Evolutionary conservation across 2,797 vertebrate species (phyloP), one percentile per base, ranked within the genome.

Genomic region (Lepilemur septentrionalis): DNA sequence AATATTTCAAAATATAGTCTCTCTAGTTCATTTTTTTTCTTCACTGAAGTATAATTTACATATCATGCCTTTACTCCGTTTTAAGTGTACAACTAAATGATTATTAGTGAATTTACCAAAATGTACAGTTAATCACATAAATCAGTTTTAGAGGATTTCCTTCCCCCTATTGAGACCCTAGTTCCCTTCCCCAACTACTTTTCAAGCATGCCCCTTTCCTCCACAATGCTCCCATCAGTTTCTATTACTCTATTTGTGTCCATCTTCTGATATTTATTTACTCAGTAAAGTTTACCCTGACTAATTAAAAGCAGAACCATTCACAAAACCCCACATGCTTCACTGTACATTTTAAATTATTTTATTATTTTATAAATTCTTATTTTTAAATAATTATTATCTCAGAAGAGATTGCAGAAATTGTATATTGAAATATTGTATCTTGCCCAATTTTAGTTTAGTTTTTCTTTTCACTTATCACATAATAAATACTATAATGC

Each of bases 1-100:
- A 82, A 73, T 69, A 38, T 67, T 95, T 76, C 0, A 83, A 35
- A 97, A 73, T 89, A 32, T 81, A 7, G 1, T 81, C 38, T 87
- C 8, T 89, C 23, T 75, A 75, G 20, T 41, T 43, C 13, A 87
- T 80, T 83, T 38, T 38, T 38, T 38, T 38, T 38, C 38, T 38
- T 38, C 38, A 38, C 38, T 38, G 38, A 38, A 38, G 38, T 38
- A 38, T 38, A 38, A 38, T 38, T 38, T 38, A 38, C 4, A 4
- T 38, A 38, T 38, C 38, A 38, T 38, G 4, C 38, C 38, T 38
- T 38, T 38, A 38, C 38, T 38, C 38, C 38, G 4, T 38, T 38
- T 38, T 38, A 38, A 38, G 38, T 38, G 38, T 38, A 38, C 38
- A 38, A 38, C 38, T 38, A 38, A 38, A 38, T 38, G 2, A 38